Evolutionary conservation across 2,113 vertebrate genomes (phyloP).

Genomic region (Leptosomus discolor): DNA sequence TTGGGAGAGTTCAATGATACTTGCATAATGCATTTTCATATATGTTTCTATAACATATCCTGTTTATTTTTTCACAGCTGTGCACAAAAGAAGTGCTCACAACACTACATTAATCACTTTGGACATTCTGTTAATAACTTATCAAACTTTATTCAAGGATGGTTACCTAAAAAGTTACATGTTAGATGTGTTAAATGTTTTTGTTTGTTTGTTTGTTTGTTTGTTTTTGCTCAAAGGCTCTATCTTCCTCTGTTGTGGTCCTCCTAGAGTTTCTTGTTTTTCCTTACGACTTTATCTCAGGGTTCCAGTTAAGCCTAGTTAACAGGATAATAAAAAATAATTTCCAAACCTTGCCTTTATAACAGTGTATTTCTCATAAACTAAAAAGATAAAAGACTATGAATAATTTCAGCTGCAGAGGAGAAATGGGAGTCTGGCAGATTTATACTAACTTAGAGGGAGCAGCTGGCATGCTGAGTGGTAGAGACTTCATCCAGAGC

Average conservation of each 20-base stretch:
- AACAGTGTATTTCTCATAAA: not conserved
- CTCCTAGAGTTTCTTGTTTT: not conserved
- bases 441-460: not conserved
- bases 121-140: not conserved
- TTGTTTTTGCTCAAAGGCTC: not conserved
- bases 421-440: not conserved
- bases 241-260: not conserved
- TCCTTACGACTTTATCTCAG: not conserved
- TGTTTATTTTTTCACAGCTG: not conserved
- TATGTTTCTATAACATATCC: not conserved
- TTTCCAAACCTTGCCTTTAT: not conserved
- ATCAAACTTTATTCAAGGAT: not conserved
- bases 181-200: not conserved
- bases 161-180: not conserved
- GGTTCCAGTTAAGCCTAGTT: not conserved
- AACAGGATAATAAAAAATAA: not conserved
- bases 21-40: not conserved
- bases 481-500: not conserved
- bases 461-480: not conserved
- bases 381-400: not conserved
- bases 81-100: not conserved
- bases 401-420: not conserved
- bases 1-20: not conserved
- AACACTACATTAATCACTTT: not conserved
- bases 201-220: not conserved